Evolutionary conservation across 2,888 invertebrate species (phyloP), one percentile per base, ranked within the genome.

Genomic region (Callyntrura sp.): DNA sequence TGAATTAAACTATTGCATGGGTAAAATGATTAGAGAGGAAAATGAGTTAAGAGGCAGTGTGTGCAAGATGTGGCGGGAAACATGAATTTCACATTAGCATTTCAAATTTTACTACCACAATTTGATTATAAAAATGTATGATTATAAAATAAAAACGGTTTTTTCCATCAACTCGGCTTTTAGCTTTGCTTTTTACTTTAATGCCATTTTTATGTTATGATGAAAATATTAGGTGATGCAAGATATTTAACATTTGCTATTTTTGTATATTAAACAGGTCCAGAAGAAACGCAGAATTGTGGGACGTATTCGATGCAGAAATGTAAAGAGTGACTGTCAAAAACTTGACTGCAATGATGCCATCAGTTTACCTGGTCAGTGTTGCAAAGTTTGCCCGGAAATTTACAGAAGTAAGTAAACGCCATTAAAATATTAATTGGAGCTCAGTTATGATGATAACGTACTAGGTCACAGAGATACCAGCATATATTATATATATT

Each of bases 351-450:
- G 98, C 94, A 97, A 97, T 91, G 97, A 98, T 93, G 98, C 98
- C 0, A 96, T 97, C 60, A 95, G 98, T 88, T 95, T 97, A 92
- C 97, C 97, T 23, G 98, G 98, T 92, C 96, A 97, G 94, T 98
- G 98, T 95, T 98, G 98, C 95, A 98, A 98, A 95, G 96, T 97
- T 5, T 98, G 98, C 94, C 97, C 98, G 8, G 97, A 97, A 92
- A 97, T 97, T 94, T 94, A 95, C 90, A 95, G 96, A 94, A 96
- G 97, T 97, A 94, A 96, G 97, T 96, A n/a, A n/a, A n/a, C n/a
- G n/a, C n/a, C n/a, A n/a, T n/a, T n/a, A n/a, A n/a, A n/a, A n/a
- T n/a, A n/a, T n/a, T n/a, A n/a, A n/a, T n/a, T n/a, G n/a, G n/a
- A n/a, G n/a, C n/a, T n/a, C n/a, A n/a, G n/a, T n/a, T n/a, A n/a